Percentiles rank a stretch among this genome's conserved stretches.
Evolutionary conservation across 2,113 vertebrate species (phyloP).

Genomic region (Ictalurus furcatus): DNA sequence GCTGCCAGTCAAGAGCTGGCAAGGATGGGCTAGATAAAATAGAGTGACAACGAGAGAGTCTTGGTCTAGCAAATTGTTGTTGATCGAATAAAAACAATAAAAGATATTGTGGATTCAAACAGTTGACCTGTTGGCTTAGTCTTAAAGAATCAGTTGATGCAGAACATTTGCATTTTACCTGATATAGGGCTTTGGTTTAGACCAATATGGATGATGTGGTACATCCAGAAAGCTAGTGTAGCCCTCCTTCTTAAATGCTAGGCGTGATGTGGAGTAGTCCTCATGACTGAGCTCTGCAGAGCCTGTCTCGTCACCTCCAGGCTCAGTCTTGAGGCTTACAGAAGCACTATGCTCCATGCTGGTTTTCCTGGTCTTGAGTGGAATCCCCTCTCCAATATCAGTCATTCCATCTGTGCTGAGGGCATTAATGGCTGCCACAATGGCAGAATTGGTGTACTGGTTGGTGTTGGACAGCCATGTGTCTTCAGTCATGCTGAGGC

Average conservation of each 20-base stretch:
- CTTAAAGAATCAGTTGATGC: not conserved
- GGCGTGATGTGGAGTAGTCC: conserved; percentile 78
- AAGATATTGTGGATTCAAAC: not conserved
- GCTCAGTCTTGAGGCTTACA: conserved; percentile 88
- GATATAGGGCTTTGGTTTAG: conserved; percentile 88
- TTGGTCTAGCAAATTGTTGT: not conserved
- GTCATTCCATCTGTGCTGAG: conserved; percentile 88
- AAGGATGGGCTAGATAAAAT: conserved; percentile 81
- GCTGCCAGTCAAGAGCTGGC: conserved; percentile 96
- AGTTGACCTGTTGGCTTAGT: not conserved
- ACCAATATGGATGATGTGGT: conserved; percentile 90
- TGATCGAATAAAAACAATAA: not conserved
- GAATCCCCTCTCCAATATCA: conserved; percentile 87
- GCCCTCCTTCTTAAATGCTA: conserved; percentile 83
- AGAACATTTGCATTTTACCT: conserved; percentile 74
- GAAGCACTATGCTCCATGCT: conserved; percentile 77
- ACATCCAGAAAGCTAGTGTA: conserved; percentile 89
- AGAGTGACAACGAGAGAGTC: conserved; percentile 1
- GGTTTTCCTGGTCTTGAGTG: conserved; percentile 88
- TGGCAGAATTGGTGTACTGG: conserved; percentile 96
- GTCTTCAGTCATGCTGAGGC: conserved; percentile 90
- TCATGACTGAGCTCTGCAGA: conserved; percentile 76
- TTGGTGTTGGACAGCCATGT: conserved; percentile 89
- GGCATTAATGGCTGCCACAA: conserved; percentile 94
- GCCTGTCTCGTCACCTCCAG: conserved; percentile 78